Evolutionary conservation across 2,888 invertebrate genomes (phyloP).

Genomic region (Pterostichus niger): DNA sequence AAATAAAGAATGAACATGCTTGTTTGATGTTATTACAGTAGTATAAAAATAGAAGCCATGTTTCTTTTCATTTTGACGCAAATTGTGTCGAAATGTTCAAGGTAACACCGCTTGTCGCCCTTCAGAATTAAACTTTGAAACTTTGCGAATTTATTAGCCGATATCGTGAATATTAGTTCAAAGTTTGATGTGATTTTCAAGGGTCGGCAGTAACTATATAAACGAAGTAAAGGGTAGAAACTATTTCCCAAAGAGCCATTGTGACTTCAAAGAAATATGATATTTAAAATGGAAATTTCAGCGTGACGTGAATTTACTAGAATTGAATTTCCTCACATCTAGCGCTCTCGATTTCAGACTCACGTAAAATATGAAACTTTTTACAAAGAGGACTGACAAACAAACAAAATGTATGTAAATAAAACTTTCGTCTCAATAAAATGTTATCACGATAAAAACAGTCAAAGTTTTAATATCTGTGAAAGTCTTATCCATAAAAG

Average conservation of each 20-base stretch:
- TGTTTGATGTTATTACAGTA: too few relatives aligned
- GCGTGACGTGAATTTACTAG: neutral
- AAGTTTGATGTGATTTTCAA: neutral
- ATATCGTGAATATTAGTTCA: conserved; percentile 9
- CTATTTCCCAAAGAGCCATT: neutral
- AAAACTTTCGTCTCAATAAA: conserved; percentile 33
- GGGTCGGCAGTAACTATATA: neutral
- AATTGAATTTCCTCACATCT: conserved; percentile 2
- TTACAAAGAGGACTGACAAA: neutral
- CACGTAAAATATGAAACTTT: conserved; percentile 12
- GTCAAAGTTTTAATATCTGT: conserved; percentile 25
- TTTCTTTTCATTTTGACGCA: too few relatives aligned
- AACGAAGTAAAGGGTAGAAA: neutral
- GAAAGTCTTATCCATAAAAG: conserved; percentile 8
- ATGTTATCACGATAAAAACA: neutral
- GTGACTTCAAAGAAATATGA: neutral
- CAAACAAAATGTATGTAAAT: conserved; percentile 28
- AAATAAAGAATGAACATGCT: too few relatives aligned
- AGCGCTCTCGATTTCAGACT: neutral
- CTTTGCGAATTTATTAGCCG: neutral
- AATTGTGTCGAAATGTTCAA: too few relatives aligned
- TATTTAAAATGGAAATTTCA: conserved; percentile 1
- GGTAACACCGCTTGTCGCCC: too few relatives aligned
- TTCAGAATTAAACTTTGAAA: neutral
- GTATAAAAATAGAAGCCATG: too few relatives aligned